Conservation (phyloP, 2,113 vertebrate species). For the Dromiciops gliroides region DNA sequence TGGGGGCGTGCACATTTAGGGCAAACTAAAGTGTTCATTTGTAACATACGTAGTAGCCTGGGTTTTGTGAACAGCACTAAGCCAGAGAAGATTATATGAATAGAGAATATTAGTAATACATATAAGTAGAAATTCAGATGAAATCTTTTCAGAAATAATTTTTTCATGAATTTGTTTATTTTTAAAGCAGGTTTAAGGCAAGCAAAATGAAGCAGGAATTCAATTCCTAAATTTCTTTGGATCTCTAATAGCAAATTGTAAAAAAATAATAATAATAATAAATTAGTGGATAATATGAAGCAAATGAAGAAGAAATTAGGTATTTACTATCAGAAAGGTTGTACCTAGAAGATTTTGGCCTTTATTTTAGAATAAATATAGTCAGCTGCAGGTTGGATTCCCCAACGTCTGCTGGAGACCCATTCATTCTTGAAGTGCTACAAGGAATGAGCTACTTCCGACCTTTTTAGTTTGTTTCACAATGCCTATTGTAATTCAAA, state of each 20-base stretch:
- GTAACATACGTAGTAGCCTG: background rate
- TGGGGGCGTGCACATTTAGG: no score
- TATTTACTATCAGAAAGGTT: background rate
- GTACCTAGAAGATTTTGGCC: background rate
- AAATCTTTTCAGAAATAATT: background rate
- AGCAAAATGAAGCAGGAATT: background rate
- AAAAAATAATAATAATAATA: no score
- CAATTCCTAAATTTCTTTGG: background rate
- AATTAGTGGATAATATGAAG: background rate
- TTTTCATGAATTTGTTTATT: background rate
- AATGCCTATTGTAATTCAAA: constrained; percentile 44
- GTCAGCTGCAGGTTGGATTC: background rate
- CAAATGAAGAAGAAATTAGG: background rate
- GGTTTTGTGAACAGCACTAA: background rate
- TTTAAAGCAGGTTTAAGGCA: constrained; percentile 11
- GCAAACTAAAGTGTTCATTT: background rate
- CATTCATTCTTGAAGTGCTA: background rate
- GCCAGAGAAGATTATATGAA: background rate
- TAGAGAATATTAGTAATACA: background rate
- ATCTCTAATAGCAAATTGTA: background rate
- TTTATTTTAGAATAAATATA: background rate
- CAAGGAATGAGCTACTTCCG: background rate
- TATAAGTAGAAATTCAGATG: background rate
- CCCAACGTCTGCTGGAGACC: background rate
- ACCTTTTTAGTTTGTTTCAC: background rate